Base-by-base conservation (phyloP, 2,888 invertebrate species). In the Drosophila testacea region DNA sequence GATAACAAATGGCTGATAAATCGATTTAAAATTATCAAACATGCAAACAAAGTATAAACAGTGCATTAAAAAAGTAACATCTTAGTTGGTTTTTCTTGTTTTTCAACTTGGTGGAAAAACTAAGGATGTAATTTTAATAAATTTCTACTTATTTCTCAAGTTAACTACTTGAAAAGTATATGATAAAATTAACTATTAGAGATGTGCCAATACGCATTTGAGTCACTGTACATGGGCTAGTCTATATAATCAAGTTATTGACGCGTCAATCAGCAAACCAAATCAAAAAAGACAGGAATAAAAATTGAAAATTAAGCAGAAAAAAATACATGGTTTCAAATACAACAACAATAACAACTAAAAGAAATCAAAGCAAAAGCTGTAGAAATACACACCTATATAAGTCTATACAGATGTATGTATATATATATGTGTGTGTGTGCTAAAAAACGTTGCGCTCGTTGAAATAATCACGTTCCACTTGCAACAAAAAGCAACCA, bases 401-500 rank as follows among this genome's bases (percentile, higher is more conserved):
- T 22, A 22, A 22, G 22, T 22, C 4, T 34, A 22, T 34, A 9
- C 9, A 13, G 30, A n/a, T 27, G 30, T 50, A 28, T 1, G 10
- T 0, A 42, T 27, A 36, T 6, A 44, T 34, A 27, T 27, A 9
- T 57, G 38, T 16, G 34, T 47, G 47, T 70, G 73, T 36, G 44
- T 44, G 65, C 76, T 63, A 69, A 75, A 69, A 78, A 74, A 60
- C 76, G 69, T 76, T 64, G 85, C 77, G 75, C 83, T 81, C 72
- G 80, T 85, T 83, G 80, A 88, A 89, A 89, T 90, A 90, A 90
- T 91, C 90, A 90, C 91, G 90, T 90, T 89, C 91, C 91, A 90
- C 90, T 91, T 91, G 90, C 90, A 90, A 85, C 85, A 77, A 83
- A 85, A 88, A 74, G 56, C 65, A 75, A 60, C 60, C 46, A 57